These are phyloP conservation scores for Oscheius onirici DNA, from an alignment of 2,888 invertebrate species.

Conservation along the genomic window DNA sequence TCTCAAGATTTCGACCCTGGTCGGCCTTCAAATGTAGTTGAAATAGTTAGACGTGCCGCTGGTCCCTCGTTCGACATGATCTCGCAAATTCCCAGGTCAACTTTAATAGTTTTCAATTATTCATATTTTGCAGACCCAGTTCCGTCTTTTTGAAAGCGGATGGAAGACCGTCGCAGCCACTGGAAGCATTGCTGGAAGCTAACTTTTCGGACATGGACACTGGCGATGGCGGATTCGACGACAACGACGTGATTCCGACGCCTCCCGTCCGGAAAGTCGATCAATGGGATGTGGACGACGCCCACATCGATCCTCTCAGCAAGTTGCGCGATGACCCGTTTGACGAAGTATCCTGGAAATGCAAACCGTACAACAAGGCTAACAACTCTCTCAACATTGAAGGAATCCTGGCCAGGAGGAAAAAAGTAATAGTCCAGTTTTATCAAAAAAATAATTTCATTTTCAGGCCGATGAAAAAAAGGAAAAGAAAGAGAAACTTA, in stretches of 20 bases:
- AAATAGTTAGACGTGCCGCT: slow-evolving; percentile 1
- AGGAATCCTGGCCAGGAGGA: background rate
- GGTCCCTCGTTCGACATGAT: background rate
- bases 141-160: background rate
- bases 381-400: slow-evolving; percentile 5
- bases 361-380: background rate
- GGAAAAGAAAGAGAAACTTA: background rate
- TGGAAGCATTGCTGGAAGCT: background rate
- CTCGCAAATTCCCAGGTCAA: background rate
- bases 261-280: background rate
- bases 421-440: background rate
- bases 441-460: background rate
- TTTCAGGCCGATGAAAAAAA: slow-evolving; percentile 11
- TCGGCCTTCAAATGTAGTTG: slow-evolving; percentile 8
- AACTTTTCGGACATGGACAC: background rate
- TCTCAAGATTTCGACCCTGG: slow-evolving; percentile 3
- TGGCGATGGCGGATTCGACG: slow-evolving; percentile 1
- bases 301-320: background rate
- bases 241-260: background rate
- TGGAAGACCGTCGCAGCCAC: background rate
- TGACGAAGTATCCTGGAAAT: slow-evolving; percentile 24
- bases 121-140: slow-evolving; percentile 13
- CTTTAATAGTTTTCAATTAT: background rate
- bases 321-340: slow-evolving; percentile 16
- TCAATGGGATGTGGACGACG: slow-evolving; percentile 8